Conservation (phyloP, 2,113 vertebrate species). For the Cyprinodon brontotheroides region DNA sequence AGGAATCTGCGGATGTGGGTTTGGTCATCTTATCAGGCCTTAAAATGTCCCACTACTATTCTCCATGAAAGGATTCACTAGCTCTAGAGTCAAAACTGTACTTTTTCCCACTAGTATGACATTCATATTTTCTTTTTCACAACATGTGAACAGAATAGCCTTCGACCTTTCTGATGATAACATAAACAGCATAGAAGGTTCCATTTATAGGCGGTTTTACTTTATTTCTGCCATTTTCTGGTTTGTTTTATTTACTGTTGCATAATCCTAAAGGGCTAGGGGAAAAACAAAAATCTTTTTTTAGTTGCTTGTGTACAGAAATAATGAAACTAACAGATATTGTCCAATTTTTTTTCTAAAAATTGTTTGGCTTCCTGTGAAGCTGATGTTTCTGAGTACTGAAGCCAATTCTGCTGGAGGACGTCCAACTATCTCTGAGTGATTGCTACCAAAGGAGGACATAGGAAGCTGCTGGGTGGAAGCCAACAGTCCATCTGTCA, state of each 20-base stretch:
- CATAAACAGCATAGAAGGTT: conserved; percentile 29
- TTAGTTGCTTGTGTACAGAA: conserved; percentile 15
- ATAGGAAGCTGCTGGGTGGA: conserved; percentile 33
- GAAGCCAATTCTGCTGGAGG: conserved; percentile 47
- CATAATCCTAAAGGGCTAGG: conserved; percentile 23
- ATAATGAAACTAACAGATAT: conserved; percentile 43
- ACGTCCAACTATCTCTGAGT: conserved; percentile 50
- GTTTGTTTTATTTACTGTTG: conserved; percentile 19
- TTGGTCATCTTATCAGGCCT: too few relatives aligned
- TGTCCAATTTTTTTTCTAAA: conserved; percentile 43
- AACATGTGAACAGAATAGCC: conserved; percentile 51
- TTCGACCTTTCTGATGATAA: conserved; percentile 44
- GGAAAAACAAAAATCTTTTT: conserved; percentile 38
- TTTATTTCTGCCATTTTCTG: conserved; percentile 18
- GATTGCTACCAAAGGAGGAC: conserved; percentile 44
- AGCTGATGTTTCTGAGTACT: background rate
- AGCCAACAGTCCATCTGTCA: conserved; percentile 46
- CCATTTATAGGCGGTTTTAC: background rate
- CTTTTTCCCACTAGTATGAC: background rate
- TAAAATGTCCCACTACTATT: too few relatives aligned
- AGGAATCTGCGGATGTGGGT: too few relatives aligned
- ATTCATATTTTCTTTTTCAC: background rate
- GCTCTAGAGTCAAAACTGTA: background rate
- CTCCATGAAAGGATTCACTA: background rate
- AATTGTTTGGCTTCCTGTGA: background rate